Evolutionary conservation across 2,888 invertebrate species (phyloP), one percentile per base, ranked within the genome.

Genomic region (Coleophora deauratella): DNA sequence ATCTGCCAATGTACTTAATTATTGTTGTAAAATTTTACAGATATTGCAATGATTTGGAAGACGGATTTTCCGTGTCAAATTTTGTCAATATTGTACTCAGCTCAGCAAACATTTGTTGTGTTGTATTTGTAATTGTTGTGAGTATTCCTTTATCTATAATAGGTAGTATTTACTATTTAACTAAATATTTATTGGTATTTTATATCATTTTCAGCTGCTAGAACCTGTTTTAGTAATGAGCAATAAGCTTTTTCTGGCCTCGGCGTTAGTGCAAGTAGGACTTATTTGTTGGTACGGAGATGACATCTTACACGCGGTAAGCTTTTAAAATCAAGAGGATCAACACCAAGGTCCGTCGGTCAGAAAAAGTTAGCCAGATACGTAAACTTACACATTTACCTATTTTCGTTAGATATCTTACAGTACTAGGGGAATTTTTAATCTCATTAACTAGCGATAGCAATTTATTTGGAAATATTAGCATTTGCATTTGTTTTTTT

Each of bases 261-360:
- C 81, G 11, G 73, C 77, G 34, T 52, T 85, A 3, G 72, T 82
- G 48, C 84, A 85, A 69, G 77, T 81, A 14, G 82, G 82, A 40
- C 68, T 80, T 55, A 50, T 85, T 44, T 85, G 84, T 50, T 82
- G 81, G 82, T 85, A 84, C 52, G 82, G 81, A 11, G 84, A 85
- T 45, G 74, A 81, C 44, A 81, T 84, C 46, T 75, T 69, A 43
- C 72, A 78, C 53, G 80, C 80, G 60, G 84, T 85, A 45, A 49
- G 73, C 66, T 42, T 40, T 21, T 21, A 40, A 4, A 21, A 4
- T 21, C 21, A 21, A 21, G 6, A 6, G 21, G 21, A 3, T 4
- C 21, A 3, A 21, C 6, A 3, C 21, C 21, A 21, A 6, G n/a
- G n/a, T n/a, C n/a, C n/a, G n/a, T n/a, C n/a, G n/a, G n/a, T n/a